phyloP scores from a whole-genome alignment of 2,797 vertebrate genomes.

The Manis javanica region DNA sequence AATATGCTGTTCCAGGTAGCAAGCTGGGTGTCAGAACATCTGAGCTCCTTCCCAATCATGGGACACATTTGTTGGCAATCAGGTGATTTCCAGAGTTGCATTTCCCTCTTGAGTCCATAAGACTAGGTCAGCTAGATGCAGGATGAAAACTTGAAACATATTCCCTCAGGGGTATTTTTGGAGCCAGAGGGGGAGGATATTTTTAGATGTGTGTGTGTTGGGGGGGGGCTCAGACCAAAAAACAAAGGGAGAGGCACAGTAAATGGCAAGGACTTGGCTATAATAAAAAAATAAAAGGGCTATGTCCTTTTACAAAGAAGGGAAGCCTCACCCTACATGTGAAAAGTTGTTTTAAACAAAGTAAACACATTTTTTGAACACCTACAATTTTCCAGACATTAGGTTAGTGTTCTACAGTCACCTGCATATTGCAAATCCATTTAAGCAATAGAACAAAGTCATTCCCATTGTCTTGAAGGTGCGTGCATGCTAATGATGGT shows the following conservation, averaged over 20 bases:
- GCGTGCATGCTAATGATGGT: neutral
- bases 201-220: conserved; percentile 55
- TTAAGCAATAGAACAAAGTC: neutral
- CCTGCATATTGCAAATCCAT: neutral
- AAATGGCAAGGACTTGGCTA: neutral
- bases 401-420: neutral
- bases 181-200: conserved; percentile 47
- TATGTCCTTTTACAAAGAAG: neutral
- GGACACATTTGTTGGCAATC: neutral
- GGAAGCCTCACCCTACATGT: neutral
- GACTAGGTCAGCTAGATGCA: conserved; percentile 6
- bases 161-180: conserved; percentile 15
- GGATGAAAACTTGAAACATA: conserved; percentile 46
- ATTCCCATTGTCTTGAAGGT: neutral
- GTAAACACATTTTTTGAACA: neutral
- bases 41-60: neutral
- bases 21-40: neutral
- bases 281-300: neutral
- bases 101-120: neutral
- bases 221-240: conserved; percentile 24
- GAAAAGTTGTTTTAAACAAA: conserved; percentile 27
- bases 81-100: neutral
- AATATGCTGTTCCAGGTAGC: too few species aligned
- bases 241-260: neutral
- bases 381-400: neutral